Evolutionary conservation across 2,888 invertebrate genomes (phyloP).

Genomic region (Hirudinaria manillensis): DNA sequence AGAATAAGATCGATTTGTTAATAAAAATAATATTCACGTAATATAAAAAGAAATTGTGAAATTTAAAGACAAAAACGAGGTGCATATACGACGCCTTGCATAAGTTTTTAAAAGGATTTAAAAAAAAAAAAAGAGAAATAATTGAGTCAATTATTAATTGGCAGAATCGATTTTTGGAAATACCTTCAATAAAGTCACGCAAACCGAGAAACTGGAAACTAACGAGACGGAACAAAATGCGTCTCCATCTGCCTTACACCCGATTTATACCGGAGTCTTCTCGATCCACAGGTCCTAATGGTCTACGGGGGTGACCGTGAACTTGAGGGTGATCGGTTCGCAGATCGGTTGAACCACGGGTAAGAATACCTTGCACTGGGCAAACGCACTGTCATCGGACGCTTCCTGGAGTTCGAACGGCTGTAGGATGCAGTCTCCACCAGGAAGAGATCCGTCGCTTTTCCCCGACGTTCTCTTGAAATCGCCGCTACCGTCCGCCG

Average conservation of each 20-base stretch:
- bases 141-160: not conserved
- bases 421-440: not conserved
- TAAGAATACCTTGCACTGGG: conserved; percentile 22
- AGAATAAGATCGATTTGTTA: too few species aligned
- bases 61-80: not conserved
- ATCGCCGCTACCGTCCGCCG: not conserved
- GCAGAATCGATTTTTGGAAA: too few species aligned
- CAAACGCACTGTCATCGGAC: conserved; percentile 13
- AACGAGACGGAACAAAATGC: too few species aligned
- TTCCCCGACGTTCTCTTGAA: not conserved
- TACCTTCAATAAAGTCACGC: too few species aligned
- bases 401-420: conserved; percentile 14
- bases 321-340: conserved; percentile 21
- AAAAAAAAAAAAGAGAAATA: not conserved
- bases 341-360: conserved; percentile 15
- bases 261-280: not conserved
- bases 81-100: not conserved
- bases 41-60: not conserved
- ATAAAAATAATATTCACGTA: not conserved
- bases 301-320: conserved; percentile 18
- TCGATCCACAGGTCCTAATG: not conserved
- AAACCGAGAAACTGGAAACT: too few species aligned
- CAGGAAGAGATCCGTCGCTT: not conserved
- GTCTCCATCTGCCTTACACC: not conserved
- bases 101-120: not conserved